phyloP scores from a whole-genome alignment of 2,113 vertebrate species.

The Leptodactylus fuscus region DNA sequence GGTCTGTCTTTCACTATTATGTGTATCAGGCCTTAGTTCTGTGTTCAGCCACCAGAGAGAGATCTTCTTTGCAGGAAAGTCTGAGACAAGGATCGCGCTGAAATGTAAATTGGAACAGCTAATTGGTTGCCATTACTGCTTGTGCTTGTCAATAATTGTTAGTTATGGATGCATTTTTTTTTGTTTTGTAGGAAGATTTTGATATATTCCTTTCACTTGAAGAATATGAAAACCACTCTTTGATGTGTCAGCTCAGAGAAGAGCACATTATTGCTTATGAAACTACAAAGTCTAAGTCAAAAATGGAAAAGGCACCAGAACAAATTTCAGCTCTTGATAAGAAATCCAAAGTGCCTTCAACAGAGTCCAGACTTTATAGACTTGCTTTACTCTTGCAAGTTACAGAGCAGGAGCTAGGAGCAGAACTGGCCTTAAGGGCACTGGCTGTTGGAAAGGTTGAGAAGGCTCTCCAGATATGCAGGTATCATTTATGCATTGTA shows the following conservation, averaged over 20 bases:
- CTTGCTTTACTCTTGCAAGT: slow-evolving; percentile 81
- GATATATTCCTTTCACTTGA: slow-evolving; percentile 84
- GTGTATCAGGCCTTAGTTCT: no score
- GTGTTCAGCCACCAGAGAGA: no score
- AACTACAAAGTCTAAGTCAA: slow-evolving; percentile 65
- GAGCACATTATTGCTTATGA: slow-evolving; percentile 81
- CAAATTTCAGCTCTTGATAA: slow-evolving; percentile 65
- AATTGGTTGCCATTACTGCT: no score
- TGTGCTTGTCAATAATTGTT: no score
- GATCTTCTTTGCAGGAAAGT: no score
- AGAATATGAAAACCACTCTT: slow-evolving; percentile 77
- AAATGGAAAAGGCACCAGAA: slow-evolving; percentile 52
- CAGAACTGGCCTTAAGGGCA: slow-evolving; percentile 81
- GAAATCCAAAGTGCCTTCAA: slow-evolving; percentile 66
- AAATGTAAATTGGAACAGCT: no score
- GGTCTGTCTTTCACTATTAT: no score
- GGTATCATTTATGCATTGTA: slow-evolving; percentile 71
- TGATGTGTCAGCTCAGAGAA: slow-evolving; percentile 80
- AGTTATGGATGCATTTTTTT: not conserved
- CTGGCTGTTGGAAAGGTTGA: slow-evolving; percentile 80
- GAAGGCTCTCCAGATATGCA: slow-evolving; percentile 84
- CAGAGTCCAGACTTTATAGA: slow-evolving; percentile 75
- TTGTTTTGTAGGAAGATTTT: slow-evolving; percentile 83
- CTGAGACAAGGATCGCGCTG: no score
- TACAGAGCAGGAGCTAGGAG: slow-evolving; percentile 81